phyloP scores from a whole-genome alignment of 2,113 vertebrate species.

The Xenus cinereus region DNA sequence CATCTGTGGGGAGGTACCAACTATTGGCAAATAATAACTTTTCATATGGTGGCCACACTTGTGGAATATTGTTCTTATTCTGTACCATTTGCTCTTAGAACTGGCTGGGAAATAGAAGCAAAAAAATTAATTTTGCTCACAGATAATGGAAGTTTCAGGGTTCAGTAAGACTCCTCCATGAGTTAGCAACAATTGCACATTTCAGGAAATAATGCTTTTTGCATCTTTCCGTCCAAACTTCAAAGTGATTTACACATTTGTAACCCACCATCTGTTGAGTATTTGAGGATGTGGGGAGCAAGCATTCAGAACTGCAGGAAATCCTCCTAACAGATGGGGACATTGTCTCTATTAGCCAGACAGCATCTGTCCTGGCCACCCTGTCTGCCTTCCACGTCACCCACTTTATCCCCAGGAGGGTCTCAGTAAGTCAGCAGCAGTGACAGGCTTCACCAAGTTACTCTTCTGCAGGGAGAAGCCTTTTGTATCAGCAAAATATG shows the following conservation, averaged over 20 bases:
- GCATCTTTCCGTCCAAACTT: not conserved
- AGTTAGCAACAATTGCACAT: not conserved
- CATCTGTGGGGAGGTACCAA: not conserved
- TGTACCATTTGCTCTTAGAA: not conserved
- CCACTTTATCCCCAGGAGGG: not conserved
- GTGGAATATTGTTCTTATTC: not conserved
- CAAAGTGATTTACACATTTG: conserved; percentile 12
- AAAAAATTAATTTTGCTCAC: not conserved
- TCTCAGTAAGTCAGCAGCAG: not conserved
- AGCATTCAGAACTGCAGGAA: not conserved
- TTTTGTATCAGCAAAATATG: not conserved
- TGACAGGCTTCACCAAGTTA: not conserved
- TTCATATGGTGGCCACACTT: rapidly evolving
- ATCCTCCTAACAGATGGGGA: conserved; percentile 47
- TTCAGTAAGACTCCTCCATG: not conserved
- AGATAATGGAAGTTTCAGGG: not conserved
- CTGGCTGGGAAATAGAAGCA: not conserved
- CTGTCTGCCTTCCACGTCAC: not conserved
- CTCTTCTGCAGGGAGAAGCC: not conserved
- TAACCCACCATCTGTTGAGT: conserved; percentile 48
- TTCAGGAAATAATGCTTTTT: not conserved
- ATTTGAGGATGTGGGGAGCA: not conserved
- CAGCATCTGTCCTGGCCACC: conserved; percentile 48
- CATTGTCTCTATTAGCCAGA: conserved; percentile 15
- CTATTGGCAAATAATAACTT: not conserved